Evolutionary conservation across 2,797 vertebrate species (phyloP).

Genomic region (Cyprinella venusta): DNA sequence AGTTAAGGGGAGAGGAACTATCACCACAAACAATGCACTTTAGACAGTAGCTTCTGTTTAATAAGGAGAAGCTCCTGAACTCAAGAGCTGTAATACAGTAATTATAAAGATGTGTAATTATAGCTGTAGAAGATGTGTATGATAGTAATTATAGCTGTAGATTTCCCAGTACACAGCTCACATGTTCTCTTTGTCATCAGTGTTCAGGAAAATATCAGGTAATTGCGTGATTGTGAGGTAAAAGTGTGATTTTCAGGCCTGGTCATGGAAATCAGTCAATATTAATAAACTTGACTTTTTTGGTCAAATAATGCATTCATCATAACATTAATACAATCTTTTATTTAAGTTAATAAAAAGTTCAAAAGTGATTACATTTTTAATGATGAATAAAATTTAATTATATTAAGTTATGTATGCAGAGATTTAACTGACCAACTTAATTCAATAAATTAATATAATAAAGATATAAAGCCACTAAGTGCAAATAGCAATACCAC

Average conservation of each 20-base stretch:
- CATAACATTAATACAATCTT: neutral
- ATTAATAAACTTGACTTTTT: neutral
- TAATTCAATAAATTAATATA: no score
- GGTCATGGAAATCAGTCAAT: neutral
- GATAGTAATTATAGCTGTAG: neutral
- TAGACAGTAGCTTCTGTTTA: neutral
- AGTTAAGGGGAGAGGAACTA: neutral
- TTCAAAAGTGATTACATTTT: no score
- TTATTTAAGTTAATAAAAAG: neutral
- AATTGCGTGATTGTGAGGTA: no score
- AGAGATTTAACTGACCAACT: no score
- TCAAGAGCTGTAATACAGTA: neutral
- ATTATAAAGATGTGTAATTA: neutral
- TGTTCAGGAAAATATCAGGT: neutral
- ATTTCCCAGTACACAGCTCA: neutral
- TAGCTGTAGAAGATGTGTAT: neutral
- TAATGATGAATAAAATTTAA: neutral
- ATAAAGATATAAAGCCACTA: no score
- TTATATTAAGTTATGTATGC: neutral
- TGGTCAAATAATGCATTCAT: neutral
- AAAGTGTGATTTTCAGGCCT: neutral
- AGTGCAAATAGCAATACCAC: no score
- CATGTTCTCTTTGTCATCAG: neutral
- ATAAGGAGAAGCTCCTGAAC: neutral
- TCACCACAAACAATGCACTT: neutral